Evolutionary conservation across 2,797 vertebrate genomes (phyloP).

Genomic region (Sebastes hubbsi): DNA sequence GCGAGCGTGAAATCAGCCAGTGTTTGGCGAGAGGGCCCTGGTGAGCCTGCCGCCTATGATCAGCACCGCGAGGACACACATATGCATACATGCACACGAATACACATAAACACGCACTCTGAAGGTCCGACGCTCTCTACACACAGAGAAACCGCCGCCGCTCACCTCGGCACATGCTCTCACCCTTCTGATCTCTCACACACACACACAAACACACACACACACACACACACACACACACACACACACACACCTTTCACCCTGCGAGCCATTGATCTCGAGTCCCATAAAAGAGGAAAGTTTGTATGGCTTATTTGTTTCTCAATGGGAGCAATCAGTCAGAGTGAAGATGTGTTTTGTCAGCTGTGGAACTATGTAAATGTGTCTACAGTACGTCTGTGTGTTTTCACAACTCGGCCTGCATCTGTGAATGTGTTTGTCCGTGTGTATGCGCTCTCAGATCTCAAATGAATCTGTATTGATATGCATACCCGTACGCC

Average conservation of each 20-base stretch:
- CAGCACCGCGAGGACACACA: constrained; percentile 41
- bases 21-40: constrained; percentile 62
- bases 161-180: constrained; percentile 24
- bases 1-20: constrained; percentile 64
- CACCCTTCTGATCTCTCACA: constrained; percentile 31
- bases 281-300: constrained; percentile 26
- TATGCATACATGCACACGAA: constrained; percentile 38
- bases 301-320: constrained; percentile 72
- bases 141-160: constrained; percentile 10
- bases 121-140: neutral
- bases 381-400: constrained; percentile 23
- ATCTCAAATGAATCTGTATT: constrained; percentile 38
- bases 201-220: neutral
- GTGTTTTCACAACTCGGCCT: constrained; percentile 23
- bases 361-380: constrained; percentile 55
- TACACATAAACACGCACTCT: neutral
- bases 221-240: neutral
- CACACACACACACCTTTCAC: constrained; percentile 41
- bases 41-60: constrained; percentile 62
- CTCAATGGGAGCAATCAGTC: constrained; percentile 49
- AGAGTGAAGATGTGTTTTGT: constrained; percentile 62
- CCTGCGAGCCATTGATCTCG: constrained; percentile 42
- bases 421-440: neutral
- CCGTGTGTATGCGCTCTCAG: neutral
- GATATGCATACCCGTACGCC: constrained; percentile 45